Base-by-base conservation (phyloP, 53 echinoderm and acorn worm genomes). In the Hippasteria phrygiana region DNA sequence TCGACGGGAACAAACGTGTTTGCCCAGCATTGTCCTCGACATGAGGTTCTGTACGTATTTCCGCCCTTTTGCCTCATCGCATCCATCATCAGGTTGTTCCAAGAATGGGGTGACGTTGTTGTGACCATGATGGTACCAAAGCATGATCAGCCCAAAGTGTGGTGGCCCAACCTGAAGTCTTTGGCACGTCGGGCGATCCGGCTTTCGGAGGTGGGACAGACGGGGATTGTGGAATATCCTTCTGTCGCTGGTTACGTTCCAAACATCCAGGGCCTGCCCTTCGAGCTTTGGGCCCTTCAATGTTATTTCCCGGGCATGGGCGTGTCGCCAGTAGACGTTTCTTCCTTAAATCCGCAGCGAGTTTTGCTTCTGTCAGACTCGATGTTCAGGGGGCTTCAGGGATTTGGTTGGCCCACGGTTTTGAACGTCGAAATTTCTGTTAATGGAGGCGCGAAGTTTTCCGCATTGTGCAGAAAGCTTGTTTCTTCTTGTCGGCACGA, bases 351-450 rank as follows among this genome's bases (percentile, higher is more conserved):
- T 5, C 62, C 9, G 5, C 16, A 62, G 18, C 5, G 5, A 5
- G 18, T 62, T 22, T 22, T 47, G 0, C 6, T 47, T 48, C 26
- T 50, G 26, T 43, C 50, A n/a, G 50, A 50, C 31, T 50, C 48
- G 22, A 75, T 75, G 45, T 47, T 75, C 75, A 75, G 75, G 3
- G 46, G 50, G 4, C 24, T 75, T n/a, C 1, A 48, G 46, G 75
- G 75, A n/a, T 75, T 75, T 27, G 75, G 75, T 31, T 75, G 75
- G 75, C 75, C 51, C 16, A 26, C 9, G 29, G 45, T 12, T n/a
- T 48, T 75, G 50, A 45, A 75, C 24, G 1, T 75, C 1, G 18
- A 29, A 9, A 45, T 48, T n/a, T 47, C n/a, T 0, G 75, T 75
- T 2, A 46, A 24, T 16, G 46, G 75, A 48, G 75, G 75, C 14